Evolutionary conservation across 2,888 invertebrate species (phyloP), one percentile per base, ranked within the genome.

Genomic region (Lithophane leautieri): DNA sequence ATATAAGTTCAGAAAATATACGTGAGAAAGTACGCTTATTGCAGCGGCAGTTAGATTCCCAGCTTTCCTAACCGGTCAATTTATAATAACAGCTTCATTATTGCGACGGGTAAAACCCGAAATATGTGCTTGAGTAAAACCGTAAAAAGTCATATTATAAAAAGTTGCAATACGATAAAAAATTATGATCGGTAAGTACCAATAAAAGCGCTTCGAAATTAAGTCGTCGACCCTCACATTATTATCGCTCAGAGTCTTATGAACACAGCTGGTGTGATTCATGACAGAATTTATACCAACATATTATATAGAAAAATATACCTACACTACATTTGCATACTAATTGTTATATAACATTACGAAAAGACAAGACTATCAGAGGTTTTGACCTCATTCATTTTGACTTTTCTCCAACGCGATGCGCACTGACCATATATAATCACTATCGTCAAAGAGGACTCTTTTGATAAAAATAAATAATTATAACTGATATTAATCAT

Each of bases 261-360:
- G 95, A 95, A 95, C 95, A 95, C 95, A 95, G 93, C 94, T 95
- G 95, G 94, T 92, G 94, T 94, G 92, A 92, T 94, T 92, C 93
- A 92, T 88, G 86, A 88, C 86, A 81, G 86, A 88, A 84, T 76
- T 75, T 82, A 82, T 84, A 81, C 70, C 73, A 88, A 86, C 73
- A 81, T 82, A 34, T 34, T 34, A 34, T 34, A 82, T 83, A 79
- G 67, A 82, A 76, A 83, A 81, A 86, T 71, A 81, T 70, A 82
- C 67, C 80, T 82, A 86, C 67, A 85, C 71, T 73, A 85, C 82
- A 78, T 82, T 88, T 81, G 78, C 65, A 71, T 82, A 85, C 80
- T 68, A 77, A 87, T 80, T 87, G 87, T 88, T 85, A 84, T 68
- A 40, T 77, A 82, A 81, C 80, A 82, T 85, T 70, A 78, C 52